Base-by-base conservation (phyloP, 2,797 vertebrate species). In the Lycodopsis pacificus region DNA sequence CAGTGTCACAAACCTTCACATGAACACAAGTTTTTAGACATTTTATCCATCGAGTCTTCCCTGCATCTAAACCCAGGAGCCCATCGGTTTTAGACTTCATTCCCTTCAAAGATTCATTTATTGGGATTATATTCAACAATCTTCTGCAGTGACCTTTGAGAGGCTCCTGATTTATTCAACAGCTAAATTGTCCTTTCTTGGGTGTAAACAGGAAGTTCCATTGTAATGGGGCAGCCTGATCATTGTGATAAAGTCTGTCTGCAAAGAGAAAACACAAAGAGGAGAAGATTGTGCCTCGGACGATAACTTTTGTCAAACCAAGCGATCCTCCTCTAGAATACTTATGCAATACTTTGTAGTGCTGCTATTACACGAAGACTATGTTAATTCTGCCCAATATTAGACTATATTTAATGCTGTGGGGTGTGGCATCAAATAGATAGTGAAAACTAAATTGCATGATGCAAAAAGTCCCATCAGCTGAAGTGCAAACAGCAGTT, bases 401-500 rank as follows among this genome's bases (percentile, higher is more conserved):
- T 64, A 78, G 46, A 64, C 9, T 56, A 30, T 17, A 48, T 34
- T 51, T 34, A 46, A 71, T 61, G 25, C 14, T 0, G 8, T 25
- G 9, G 14, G 27, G 7, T 64, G 57, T 44, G 40, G 54, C 17
- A 56, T 76, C 48, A 67, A 56, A 53, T 20, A 71, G 56, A 73
- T 51, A 82, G 74, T 77, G 84, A 92, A 88, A 89, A 75, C 63
- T 40, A 30, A 82, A 84, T 63, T 59, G 53, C 10, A 78, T 25
- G 59, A 76, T 67, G 49, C n/a, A 44, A 49, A 73, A 48, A 57
- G 22, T 3, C 32, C 27, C 46, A 20, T 81, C 40, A 49, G 72
- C 65, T 46, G 0, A 7, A 62, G 61, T 34, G 74, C 76, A 90
- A 90, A 89, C 84, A 89, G 69, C 86, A 89, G 53, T 90, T 91